These are phyloP conservation scores for Oophaga sylvatica DNA, from an alignment of 2,797 vertebrate species.

Conservation along the genomic window DNA sequence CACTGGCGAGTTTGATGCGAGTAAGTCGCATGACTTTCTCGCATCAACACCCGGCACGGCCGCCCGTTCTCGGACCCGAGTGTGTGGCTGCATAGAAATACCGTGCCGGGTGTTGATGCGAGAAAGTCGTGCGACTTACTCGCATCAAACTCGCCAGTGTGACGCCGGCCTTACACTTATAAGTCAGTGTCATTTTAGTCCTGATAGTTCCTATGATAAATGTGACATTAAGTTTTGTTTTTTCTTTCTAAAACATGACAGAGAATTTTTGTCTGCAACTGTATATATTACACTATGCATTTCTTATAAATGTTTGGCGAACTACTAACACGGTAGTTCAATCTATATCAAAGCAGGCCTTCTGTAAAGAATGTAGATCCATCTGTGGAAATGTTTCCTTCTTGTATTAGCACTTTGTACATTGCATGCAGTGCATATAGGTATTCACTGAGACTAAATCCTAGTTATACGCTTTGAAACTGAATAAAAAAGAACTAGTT, in stretches of 20 bases:
- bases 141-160: no score
- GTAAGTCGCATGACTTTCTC: no score
- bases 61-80: no score
- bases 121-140: no score
- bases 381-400: slow-evolving; percentile 17
- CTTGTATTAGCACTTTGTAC: slow-evolving; percentile 33
- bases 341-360: not conserved
- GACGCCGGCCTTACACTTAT: no score
- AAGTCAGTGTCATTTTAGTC: no score
- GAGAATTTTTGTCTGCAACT: not conserved
- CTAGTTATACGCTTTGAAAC: slow-evolving; percentile 27
- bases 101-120: no score
- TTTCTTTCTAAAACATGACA: not conserved
- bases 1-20: no score
- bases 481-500: slow-evolving; percentile 20
- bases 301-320: not conserved
- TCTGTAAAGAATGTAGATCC: slow-evolving; percentile 8
- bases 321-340: not conserved
- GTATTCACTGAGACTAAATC: slow-evolving; percentile 19
- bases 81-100: no score
- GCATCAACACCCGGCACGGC: no score
- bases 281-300: not conserved
- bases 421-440: not conserved
- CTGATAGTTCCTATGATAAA: no score
- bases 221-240: no score